phyloP scores from a whole-genome alignment of 2,113 vertebrate species.

The Macrotis lagotis region DNA sequence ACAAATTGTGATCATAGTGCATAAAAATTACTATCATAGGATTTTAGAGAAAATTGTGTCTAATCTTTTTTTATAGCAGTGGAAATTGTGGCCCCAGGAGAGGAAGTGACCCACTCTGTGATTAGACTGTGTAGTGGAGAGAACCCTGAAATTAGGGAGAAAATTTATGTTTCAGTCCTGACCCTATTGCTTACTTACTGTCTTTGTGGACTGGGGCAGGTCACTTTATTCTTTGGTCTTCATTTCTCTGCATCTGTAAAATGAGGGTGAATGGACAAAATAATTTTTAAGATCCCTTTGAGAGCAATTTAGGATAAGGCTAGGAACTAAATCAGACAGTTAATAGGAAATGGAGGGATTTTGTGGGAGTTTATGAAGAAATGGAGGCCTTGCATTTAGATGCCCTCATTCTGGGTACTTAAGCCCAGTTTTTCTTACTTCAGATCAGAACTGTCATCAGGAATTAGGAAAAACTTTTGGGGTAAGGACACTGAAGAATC shows the following conservation, averaged over 20 bases:
- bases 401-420: neutral
- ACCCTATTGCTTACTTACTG: neutral
- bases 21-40: neutral
- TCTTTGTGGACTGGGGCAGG: neutral
- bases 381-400: neutral
- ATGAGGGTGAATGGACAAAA: neutral
- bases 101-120: neutral
- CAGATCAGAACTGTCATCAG: neutral
- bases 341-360: neutral
- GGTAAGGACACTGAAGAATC: neutral
- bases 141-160: neutral
- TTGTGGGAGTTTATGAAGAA: neutral
- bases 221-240: neutral
- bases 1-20: neutral
- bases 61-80: neutral
- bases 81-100: neutral
- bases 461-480: neutral
- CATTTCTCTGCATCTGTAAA: neutral
- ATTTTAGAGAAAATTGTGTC: neutral
- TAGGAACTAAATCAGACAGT: neutral
- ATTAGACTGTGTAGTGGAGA: neutral
- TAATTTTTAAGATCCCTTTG: neutral
- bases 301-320: neutral
- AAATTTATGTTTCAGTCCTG: neutral
- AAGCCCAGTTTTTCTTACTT: neutral